Conservation (phyloP, 2,888 invertebrate genomes). For the Neelides folsomi region DNA sequence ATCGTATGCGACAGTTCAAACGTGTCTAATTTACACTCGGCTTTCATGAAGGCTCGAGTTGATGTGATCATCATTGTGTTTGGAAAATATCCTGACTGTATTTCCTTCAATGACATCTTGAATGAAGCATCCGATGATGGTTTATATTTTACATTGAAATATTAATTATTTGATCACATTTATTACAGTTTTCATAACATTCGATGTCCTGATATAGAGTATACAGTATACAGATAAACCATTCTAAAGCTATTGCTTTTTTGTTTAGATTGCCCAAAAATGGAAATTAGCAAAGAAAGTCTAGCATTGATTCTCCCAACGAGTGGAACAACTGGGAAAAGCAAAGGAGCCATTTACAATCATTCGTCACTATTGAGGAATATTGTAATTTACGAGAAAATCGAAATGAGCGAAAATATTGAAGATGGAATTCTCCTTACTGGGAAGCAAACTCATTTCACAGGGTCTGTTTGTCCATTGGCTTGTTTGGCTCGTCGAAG, state of each 20-base stretch:
- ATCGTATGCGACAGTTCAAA: no score
- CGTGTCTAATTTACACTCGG: background rate
- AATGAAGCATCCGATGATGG: background rate
- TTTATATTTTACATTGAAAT: no score
- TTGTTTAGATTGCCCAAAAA: background rate
- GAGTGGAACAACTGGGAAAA: conserved; percentile 25
- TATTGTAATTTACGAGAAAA: conserved; percentile 11
- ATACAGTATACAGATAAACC: no score
- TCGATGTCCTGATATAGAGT: no score
- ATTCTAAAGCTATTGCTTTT: background rate
- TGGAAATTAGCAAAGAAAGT: conserved; percentile 7
- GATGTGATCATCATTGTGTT: no score
- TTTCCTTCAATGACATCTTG: background rate
- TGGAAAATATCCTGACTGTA: background rate
- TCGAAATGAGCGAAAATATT: conserved; percentile 17
- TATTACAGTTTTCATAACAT: no score
- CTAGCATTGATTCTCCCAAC: conserved; percentile 20
- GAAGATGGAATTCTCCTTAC: conserved; percentile 15
- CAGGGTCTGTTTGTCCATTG: conserved; percentile 18
- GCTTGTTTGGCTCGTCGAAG: conserved; percentile 14
- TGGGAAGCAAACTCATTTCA: conserved; percentile 22
- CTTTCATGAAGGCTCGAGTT: conserved; percentile 1
- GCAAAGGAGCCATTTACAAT: conserved; percentile 23
- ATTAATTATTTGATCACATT: background rate
- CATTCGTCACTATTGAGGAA: conserved; percentile 16